A percentile compares a stretch with the other conserved stretches of the same genome.
Conservation (phyloP, 2,113 vertebrate species). For the Sciurus niger region DNA sequence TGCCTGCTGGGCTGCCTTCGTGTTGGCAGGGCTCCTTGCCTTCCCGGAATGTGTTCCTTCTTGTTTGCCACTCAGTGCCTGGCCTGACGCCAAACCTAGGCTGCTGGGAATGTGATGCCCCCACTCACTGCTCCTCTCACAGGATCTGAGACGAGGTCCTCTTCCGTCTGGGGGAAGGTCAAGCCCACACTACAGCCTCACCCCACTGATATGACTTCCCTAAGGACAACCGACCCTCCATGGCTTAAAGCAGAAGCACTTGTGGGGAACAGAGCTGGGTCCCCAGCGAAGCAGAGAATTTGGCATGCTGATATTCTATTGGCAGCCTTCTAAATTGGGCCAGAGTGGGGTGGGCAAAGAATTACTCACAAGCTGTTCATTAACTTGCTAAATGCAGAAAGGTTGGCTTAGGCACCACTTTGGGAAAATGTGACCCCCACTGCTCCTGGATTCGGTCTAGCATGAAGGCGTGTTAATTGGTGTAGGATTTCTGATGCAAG, state of each 20-base stretch:
- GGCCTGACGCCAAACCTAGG: slow-evolving; percentile 71
- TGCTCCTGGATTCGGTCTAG: slow-evolving; percentile 62
- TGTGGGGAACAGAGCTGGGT: neutral
- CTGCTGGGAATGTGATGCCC: slow-evolving; percentile 70
- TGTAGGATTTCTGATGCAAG: slow-evolving; percentile 80
- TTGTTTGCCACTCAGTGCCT: slow-evolving; percentile 78
- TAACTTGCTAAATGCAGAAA: slow-evolving; percentile 72
- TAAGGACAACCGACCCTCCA: neutral
- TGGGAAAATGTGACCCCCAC: slow-evolving; percentile 77
- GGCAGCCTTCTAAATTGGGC: slow-evolving; percentile 67
- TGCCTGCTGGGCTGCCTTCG: neutral
- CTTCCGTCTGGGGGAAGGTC: neutral
- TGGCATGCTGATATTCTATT: neutral
- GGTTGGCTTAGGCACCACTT: slow-evolving; percentile 41
- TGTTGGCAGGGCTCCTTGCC: slow-evolving; percentile 62
- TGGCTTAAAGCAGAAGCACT: neutral
- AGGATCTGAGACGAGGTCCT: slow-evolving; percentile 37
- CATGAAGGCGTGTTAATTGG: slow-evolving; percentile 71
- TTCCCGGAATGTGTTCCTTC: slow-evolving; percentile 82
- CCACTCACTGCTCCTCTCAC: slow-evolving; percentile 41
- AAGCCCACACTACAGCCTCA: neutral
- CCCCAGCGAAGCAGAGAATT: neutral
- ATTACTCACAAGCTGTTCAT: slow-evolving; percentile 75
- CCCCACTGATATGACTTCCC: neutral
- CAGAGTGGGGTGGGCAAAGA: slow-evolving; percentile 67